A percentile compares a stretch with the other conserved stretches of the same genome.
These are phyloP conservation scores for Ancistrus triradiatus DNA, from an alignment of 2,113 vertebrate genomes.

Conservation along the genomic window DNA sequence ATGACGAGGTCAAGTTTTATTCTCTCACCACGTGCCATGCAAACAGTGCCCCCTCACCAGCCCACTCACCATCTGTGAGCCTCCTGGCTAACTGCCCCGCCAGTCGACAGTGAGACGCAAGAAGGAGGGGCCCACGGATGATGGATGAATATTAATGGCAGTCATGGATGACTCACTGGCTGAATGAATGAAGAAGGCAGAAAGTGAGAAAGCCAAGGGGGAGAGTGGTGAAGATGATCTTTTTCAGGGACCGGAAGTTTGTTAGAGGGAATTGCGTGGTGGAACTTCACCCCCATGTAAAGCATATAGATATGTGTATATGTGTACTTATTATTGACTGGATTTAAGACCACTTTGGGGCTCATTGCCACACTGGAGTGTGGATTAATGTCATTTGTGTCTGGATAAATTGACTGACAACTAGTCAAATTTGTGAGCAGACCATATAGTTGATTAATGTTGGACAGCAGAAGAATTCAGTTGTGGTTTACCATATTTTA, in stretches of 20 bases:
- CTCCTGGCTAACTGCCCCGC: constrained; percentile 36
- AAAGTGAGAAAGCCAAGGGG: constrained; percentile 18
- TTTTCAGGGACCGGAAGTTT: constrained; percentile 35
- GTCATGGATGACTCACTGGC: constrained; percentile 30
- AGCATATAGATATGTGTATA: constrained; percentile 25
- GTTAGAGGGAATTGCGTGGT: constrained; percentile 30
- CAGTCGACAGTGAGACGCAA: constrained; percentile 39
- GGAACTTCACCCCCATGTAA: constrained; percentile 21
- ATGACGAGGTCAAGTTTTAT: constrained; percentile 12
- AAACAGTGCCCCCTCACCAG: constrained; percentile 38
- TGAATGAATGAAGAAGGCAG: constrained; percentile 14
- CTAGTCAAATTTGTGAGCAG: too few relatives aligned
- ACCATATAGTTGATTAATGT: too few relatives aligned
- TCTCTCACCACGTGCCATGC: constrained; percentile 37
- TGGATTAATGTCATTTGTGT: too few relatives aligned
- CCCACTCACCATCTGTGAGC: constrained; percentile 43
- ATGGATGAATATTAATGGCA: constrained; percentile 27
- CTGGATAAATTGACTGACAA: too few relatives aligned
- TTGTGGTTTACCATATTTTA: constrained; percentile 23
- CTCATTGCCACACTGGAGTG: too few relatives aligned
- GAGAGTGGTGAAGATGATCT: constrained; percentile 10
- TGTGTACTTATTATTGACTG: too few relatives aligned
- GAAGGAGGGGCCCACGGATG: constrained; percentile 25
- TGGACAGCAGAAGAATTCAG: too few relatives aligned
- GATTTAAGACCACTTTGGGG: too few relatives aligned